Evolutionary conservation across 2,888 invertebrate genomes (phyloP).

Genomic region (Parasteatoda lunata): DNA sequence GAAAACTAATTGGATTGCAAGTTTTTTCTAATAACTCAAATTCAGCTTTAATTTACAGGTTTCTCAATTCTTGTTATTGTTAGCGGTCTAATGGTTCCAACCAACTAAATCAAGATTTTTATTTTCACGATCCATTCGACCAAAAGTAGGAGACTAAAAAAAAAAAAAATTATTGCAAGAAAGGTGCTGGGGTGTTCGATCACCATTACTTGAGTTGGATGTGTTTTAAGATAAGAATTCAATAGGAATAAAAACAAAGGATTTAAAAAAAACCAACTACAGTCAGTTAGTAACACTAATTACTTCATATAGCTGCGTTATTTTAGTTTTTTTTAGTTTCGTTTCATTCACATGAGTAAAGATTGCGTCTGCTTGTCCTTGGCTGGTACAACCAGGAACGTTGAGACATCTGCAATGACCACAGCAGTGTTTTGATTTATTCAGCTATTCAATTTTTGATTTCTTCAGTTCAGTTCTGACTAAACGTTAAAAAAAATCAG

Average conservation of each 20-base stretch:
- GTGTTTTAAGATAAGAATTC: not conserved
- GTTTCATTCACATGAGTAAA: not conserved
- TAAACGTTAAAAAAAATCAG: not conserved
- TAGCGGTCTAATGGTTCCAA: not conserved
- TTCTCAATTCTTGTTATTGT: not conserved
- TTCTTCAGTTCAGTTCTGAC: too few species aligned
- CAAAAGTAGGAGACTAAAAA: not conserved
- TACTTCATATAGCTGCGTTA: slow-evolving; percentile 15
- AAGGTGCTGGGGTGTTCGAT: slow-evolving; percentile 37
- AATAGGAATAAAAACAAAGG: not conserved
- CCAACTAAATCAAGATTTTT: not conserved
- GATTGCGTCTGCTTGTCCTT: slow-evolving; percentile 27
- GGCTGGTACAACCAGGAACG: slow-evolving; percentile 24
- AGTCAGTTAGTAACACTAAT: slow-evolving; percentile 37
- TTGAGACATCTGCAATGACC: slow-evolving; percentile 13
- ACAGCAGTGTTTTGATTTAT: not conserved
- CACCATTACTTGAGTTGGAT: slow-evolving; percentile 13
- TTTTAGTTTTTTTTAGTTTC: not conserved
- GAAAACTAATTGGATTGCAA: too few species aligned
- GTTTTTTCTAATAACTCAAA: too few species aligned
- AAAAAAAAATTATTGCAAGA: not conserved
- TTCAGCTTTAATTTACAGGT: too few species aligned
- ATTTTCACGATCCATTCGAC: not conserved
- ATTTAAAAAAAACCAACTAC: slow-evolving; percentile 7
- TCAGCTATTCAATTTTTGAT: not conserved